Base-by-base conservation (phyloP, 1,140 invertebrate genomes). In the Eueides isabella region DNA sequence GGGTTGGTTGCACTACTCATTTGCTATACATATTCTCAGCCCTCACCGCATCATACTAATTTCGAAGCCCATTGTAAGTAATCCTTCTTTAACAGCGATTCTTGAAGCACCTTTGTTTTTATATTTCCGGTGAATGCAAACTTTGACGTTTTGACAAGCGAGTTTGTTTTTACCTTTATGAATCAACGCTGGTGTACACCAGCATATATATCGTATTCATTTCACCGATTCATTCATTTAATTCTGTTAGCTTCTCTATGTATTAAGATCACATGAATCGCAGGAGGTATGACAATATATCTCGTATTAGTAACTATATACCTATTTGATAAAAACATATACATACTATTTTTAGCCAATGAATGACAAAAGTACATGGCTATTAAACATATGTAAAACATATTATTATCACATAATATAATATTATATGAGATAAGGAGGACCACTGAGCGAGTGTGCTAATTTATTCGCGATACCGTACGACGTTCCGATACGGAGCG, bases 401-500 rank as follows among this genome's bases (percentile, higher is more conserved):
- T 41, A 64, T 66, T 19, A 65, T 48, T 12, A 38, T 61, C 23
- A 30, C 44, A 23, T 67, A 31, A 23, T 26, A 4, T 11, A 61
- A 26, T 41, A 67, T 65, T 78, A 76, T 62, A 78, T 78, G 77
- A 82, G 75, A 74, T 82, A 80, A 80, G 44, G 74, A 69, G 65
- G 71, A 23, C 23, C 48, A 55, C 41, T 44, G 41, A 44, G 62
- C 74, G 74, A 68, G 78, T 82, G 80, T 77, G 87, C 83, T 81
- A 91, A 91, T 89, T 78, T 90, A 90, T 92, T 91, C 87, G 87
- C 89, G 80, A 89, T 77, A 83, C 76, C 77, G 75, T 76, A 80
- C 64, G 76, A 72, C 69, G 72, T 78, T 79, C 61, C 76, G 74
- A 73, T 74, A 82, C 84, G 81, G 75, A 84, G 79, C 72, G 80